Percentiles rank a stretch among this genome's conserved stretches.
Conservation (phyloP, 2,797 vertebrate species). For the Mormyrus hasselquistii region DNA sequence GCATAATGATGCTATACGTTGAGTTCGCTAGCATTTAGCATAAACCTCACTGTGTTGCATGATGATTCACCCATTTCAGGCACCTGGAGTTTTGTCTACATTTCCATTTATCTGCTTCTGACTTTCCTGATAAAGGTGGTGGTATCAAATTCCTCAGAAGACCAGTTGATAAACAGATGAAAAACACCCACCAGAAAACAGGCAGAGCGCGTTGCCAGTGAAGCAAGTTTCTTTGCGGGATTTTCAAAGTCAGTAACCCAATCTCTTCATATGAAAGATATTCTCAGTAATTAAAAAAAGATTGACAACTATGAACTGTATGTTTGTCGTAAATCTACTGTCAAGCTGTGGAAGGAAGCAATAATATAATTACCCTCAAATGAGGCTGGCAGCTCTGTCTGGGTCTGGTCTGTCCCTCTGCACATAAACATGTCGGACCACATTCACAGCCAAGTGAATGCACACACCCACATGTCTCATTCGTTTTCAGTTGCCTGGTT, state of each 20-base stretch:
- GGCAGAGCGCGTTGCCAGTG: background rate
- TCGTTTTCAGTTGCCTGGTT: background rate
- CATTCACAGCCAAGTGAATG: slow-evolving; percentile 1
- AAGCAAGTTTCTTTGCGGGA: background rate
- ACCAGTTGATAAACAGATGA: background rate
- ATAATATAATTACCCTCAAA: background rate
- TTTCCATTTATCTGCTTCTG: background rate
- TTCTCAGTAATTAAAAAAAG: background rate
- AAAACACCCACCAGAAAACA: background rate
- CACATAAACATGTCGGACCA: background rate
- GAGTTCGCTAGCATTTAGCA: background rate
- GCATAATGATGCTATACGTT: background rate
- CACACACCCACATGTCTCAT: background rate
- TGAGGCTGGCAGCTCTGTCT: background rate
- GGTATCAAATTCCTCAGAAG: background rate
- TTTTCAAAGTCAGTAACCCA: background rate
- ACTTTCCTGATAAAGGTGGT: background rate
- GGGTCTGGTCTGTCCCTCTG: background rate
- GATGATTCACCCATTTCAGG: background rate
- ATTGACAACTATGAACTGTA: background rate
- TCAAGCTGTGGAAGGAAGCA: background rate
- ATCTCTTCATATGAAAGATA: background rate
- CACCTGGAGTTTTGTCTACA: background rate
- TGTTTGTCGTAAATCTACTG: background rate
- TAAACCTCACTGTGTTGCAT: background rate